Base-by-base conservation (phyloP, 2,888 invertebrate genomes). In the Chalcis sispes region DNA sequence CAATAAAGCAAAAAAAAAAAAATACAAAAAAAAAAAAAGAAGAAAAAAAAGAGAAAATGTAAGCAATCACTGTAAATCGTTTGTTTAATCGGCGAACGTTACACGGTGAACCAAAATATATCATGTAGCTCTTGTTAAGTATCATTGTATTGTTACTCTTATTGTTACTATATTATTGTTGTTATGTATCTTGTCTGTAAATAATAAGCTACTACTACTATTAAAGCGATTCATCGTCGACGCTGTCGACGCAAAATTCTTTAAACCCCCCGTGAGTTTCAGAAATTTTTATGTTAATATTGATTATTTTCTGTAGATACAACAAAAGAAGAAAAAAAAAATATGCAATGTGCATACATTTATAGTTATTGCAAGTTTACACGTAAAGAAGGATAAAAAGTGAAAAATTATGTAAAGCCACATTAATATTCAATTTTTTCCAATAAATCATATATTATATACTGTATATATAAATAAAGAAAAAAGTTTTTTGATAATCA, bases 81-180 rank as follows among this genome's bases (percentile, higher is more conserved):
- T 18, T 15, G 18, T 62, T 62, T 54, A 25, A 25, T 50, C 27
- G 29, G 50, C 10, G 20, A 46, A 27, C 56, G 25, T 62, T 23
- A 61, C 46, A 62, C 62, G 50, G 40, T 27, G 50, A 27, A 50
- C 56, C 40, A 65, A 65, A 65, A 56, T 72, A 29, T 72, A 50
- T 61, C 66, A 66, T 29, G 52, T 61, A 67, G 46, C 59, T 71
- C 42, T 65, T 65, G 65, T 70, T 75, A 75, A 65, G 65, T 23
- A 32, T 40, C 59, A 77, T 64, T 69, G 64, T 77, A 77, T 77
- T 77, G 77, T 77, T 77, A 73, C 69, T 77, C 70, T 72, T 77
- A 77, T 77, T 77, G 77, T 77, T 77, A 77, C 73, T 77, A 73
- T 77, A 73, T 72, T 73, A 77, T 77, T 77, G 72, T 77, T 77